Conservation (phyloP, 53 echinoderm and acorn worm genomes). For the Luidia sarsii region DNA sequence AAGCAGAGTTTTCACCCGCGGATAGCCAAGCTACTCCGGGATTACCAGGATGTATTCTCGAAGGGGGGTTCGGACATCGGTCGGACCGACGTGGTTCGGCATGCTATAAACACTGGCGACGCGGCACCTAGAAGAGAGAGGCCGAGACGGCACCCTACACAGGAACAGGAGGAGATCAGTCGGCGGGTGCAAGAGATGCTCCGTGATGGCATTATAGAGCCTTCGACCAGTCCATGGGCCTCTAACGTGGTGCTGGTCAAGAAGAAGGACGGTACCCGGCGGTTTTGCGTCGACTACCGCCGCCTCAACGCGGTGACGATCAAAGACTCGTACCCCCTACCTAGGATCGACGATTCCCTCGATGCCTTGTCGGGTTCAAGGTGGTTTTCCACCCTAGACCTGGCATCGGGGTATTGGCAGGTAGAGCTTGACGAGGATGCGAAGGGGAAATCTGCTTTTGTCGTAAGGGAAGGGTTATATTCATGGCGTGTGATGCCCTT, state of each 20-base stretch:
- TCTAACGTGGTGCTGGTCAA: too few species aligned
- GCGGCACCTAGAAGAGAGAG: constrained; percentile 11
- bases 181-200: too few species aligned
- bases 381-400: constrained; percentile 3
- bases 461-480: constrained; percentile 55
- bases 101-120: constrained; percentile 33
- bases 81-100: constrained; percentile 32
- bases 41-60: constrained; percentile 63
- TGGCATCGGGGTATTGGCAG: too few species aligned
- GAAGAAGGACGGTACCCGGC: too few species aligned
- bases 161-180: too few species aligned
- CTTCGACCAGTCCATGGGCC: too few species aligned
- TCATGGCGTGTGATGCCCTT: too few species aligned
- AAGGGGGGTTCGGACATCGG: constrained; percentile 42
- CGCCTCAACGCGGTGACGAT: too few species aligned
- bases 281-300: too few species aligned
- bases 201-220: too few species aligned
- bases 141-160: constrained; percentile 15
- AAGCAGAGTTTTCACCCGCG: background rate
- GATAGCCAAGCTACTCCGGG: constrained; percentile 41
- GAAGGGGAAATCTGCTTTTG: constrained; percentile 39
- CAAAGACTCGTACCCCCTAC: too few species aligned
- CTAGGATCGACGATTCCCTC: background rate
- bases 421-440: constrained; percentile 37
- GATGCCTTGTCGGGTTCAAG: background rate